phyloP scores from a whole-genome alignment of 1,140 invertebrate species.

The Pantala flavescens region DNA sequence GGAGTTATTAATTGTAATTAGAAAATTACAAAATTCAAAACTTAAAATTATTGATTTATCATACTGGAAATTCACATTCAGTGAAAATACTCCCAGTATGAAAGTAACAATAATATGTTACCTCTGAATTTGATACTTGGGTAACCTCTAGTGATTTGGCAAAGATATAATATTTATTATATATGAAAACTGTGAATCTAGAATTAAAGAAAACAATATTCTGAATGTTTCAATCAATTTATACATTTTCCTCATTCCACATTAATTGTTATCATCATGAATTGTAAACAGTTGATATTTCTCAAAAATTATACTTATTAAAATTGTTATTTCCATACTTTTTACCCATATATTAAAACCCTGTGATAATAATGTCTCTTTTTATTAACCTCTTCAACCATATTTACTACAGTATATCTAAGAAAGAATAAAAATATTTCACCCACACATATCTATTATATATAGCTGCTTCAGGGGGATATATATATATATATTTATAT shows the following conservation, averaged over 20 bases:
- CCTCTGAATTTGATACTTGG: background rate
- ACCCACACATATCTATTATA: too few species aligned
- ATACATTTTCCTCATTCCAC: background rate
- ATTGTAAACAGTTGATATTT: slow-evolving; percentile 1
- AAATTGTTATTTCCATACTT: slow-evolving; percentile 10
- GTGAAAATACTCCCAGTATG: too few species aligned
- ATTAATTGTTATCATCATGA: background rate
- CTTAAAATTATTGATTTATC: background rate
- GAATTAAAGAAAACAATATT: background rate
- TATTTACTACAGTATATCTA: too few species aligned
- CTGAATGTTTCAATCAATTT: background rate
- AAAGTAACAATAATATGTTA: background rate
- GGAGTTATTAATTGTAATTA: too few species aligned
- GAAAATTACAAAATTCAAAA: background rate
- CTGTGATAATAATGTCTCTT: background rate
- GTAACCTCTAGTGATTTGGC: background rate
- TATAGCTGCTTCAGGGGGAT: too few species aligned
- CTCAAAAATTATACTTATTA: background rate
- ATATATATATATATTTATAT: too few species aligned
- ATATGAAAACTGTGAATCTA: background rate
- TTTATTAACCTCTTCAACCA: background rate
- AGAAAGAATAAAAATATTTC: too few species aligned
- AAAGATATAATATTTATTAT: background rate
- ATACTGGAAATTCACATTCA: background rate
- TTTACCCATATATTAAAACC: slow-evolving; percentile 7